phyloP scores from a whole-genome alignment of 2,797 vertebrate genomes.

The Mus spretus region DNA sequence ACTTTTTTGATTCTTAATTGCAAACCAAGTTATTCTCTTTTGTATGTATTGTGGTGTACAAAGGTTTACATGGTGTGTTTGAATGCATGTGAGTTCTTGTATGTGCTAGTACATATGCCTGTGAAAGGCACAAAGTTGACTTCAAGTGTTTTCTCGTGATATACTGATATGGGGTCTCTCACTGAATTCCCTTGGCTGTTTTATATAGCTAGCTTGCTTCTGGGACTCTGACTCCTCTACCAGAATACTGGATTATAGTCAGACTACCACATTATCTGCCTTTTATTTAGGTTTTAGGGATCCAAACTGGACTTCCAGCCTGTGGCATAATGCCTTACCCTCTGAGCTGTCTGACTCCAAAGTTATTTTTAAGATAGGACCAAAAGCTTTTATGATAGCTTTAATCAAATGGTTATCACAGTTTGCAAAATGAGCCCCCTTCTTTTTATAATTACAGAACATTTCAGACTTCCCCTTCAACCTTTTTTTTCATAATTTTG shows the following conservation, averaged over 20 bases:
- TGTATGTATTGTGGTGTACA: not conserved
- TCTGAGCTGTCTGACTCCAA: not conserved
- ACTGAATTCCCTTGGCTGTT: not conserved
- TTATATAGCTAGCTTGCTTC: not conserved
- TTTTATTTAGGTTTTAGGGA: not conserved
- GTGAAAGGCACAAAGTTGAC: not conserved
- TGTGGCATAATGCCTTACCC: not conserved
- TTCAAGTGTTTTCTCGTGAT: not conserved
- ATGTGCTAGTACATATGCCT: not conserved
- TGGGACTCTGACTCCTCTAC: not conserved
- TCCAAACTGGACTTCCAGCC: not conserved
- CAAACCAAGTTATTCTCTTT: not conserved
- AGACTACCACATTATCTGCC: too few relatives aligned
- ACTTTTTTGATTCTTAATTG: slow-evolving; percentile 41
- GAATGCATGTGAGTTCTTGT: not conserved
- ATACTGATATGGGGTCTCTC: not conserved
- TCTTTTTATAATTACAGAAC: not conserved
- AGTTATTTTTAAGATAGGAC: slow-evolving; percentile 19
- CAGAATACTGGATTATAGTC: not conserved
- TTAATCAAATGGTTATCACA: slow-evolving; percentile 20
- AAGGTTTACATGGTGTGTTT: not conserved
- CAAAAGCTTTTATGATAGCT: not conserved
- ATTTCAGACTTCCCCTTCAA: not conserved
- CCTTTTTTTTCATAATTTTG: not conserved
- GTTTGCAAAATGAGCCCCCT: not conserved